Conservation (phyloP, 1,140 invertebrate species). For the Marisa cornuarietis region DNA sequence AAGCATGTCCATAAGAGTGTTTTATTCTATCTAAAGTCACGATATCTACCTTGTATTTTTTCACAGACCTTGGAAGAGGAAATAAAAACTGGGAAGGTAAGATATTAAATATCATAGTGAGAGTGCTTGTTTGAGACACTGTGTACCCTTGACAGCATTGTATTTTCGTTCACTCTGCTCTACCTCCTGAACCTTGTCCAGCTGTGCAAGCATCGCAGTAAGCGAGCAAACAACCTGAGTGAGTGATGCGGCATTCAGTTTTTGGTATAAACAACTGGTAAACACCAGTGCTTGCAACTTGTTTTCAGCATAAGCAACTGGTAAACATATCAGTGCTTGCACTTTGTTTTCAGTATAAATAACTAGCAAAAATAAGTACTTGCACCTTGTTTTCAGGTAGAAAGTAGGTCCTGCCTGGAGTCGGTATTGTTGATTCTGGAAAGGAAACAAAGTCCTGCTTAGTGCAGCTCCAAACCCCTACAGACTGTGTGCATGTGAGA, state of each 20-base stretch:
- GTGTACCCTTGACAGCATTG: too few species aligned
- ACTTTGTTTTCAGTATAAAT: background rate
- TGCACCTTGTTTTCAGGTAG: background rate
- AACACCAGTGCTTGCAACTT: background rate
- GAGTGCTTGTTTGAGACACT: too few species aligned
- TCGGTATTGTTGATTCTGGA: too few species aligned
- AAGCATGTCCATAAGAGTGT: too few species aligned
- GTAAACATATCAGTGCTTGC: background rate
- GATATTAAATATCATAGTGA: background rate
- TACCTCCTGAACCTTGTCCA: too few species aligned
- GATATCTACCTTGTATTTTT: background rate
- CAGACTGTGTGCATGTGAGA: too few species aligned
- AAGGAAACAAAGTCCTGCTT: too few species aligned
- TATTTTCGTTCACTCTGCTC: too few species aligned
- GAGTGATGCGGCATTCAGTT: background rate
- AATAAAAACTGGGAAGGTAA: conserved; percentile 15
- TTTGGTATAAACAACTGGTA: background rate
- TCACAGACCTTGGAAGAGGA: conserved; percentile 16
- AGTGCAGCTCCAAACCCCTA: too few species aligned
- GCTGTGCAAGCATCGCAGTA: too few species aligned
- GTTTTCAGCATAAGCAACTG: background rate
- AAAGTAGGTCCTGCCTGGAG: too few species aligned
- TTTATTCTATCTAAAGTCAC: too few species aligned
- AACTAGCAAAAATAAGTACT: background rate
- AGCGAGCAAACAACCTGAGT: background rate